Evolutionary conservation across 2,113 vertebrate genomes (phyloP).

Genomic region (Psilopsiagon aurifrons): DNA sequence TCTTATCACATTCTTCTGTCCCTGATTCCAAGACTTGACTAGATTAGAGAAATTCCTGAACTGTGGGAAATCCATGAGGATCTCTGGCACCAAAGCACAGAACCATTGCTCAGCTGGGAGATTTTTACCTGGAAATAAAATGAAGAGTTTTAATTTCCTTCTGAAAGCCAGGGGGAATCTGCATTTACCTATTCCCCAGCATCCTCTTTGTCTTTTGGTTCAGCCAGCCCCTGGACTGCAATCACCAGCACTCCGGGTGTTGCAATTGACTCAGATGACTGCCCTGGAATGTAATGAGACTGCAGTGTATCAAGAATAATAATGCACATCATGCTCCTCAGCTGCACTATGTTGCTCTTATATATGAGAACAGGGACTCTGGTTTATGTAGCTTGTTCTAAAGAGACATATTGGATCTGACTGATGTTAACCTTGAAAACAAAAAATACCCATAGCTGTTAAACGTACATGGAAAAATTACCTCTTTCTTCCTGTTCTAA

Average conservation of each 20-base stretch:
- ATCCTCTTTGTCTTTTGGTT: neutral
- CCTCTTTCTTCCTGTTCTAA: neutral
- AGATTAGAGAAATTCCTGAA: neutral
- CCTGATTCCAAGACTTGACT: neutral
- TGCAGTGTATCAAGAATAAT: neutral
- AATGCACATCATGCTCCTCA: neutral
- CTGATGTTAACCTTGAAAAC: neutral
- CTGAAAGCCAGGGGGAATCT: neutral
- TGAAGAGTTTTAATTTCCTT: neutral
- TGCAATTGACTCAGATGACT: neutral
- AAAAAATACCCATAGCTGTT: neutral
- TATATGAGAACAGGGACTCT: neutral
- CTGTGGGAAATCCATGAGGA: neutral
- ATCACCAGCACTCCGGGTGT: neutral
- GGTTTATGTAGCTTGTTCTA: neutral
- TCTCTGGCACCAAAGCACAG: neutral
- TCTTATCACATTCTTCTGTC: neutral
- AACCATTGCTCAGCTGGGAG: neutral
- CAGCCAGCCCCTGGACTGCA: neutral
- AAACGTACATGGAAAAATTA: neutral
- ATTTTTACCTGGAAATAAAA: neutral
- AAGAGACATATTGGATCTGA: neutral
- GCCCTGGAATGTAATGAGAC: conserved; percentile 10
- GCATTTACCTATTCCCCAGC: neutral
- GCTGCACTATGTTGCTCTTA: neutral